Base-by-base conservation (phyloP, 2,797 vertebrate genomes). In the Acanthurus tractus region DNA sequence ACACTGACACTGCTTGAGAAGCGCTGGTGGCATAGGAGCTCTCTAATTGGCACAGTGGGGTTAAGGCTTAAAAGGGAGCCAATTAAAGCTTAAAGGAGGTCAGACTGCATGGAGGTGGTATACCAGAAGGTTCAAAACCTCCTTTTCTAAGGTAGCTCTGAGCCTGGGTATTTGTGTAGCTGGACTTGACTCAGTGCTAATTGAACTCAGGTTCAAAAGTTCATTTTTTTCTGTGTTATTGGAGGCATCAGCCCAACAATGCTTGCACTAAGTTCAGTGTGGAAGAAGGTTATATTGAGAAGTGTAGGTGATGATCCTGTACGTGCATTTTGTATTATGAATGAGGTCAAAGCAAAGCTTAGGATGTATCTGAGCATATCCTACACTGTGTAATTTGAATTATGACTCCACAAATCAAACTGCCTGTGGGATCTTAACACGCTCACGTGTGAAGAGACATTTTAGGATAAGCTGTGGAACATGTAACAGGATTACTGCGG, bases 401-500 rank as follows among this genome's bases (percentile, higher is more conserved):
- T 9, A 9, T 40, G 11, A 40, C 38, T 9, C 38, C 38, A 40
- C 38, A 40, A 40, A 10, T 40, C 38, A 22, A 48, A 40, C 40
- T 52, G 29, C 18, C 9, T 40, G 69, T 66, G 3, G 56, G 55
- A 63, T 62, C 42, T 40, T 46, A 50, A 6, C 64, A 66, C 38
- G 53, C 62, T 42, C 23, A 18, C 25, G 25, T 4, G 44, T 59
- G n/a, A 22, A 23, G 45, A 59, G 62, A 65, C 56, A 52, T 71
- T 79, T 78, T 66, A 22, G 73, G 67, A 84, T 77, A 63, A 74
- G 50, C 68, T 48, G 50, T 25, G 23, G 72, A 67, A 69, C 77
- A 79, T 67, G 68, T 65, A 70, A 8, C 34, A 65, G 79, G 79
- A 90, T 86, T 84, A 77, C n/a, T 25, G 38, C 5, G 3, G 13